Conservation (phyloP, 2,888 invertebrate genomes). For the Dolichopus griseipennis region DNA sequence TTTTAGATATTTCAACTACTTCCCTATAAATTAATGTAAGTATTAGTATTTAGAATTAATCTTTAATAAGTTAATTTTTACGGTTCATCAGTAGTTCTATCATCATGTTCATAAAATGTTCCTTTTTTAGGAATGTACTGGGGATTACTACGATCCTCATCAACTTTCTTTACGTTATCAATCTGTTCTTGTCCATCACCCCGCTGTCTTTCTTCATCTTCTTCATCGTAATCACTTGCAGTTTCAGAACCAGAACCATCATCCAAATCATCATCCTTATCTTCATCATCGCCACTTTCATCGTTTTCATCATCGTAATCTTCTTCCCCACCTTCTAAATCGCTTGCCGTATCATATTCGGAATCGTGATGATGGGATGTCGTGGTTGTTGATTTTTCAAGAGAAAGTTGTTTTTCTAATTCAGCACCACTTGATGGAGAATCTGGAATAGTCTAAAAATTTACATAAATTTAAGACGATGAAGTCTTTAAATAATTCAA, state of each 20-base stretch:
- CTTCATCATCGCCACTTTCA: constrained; percentile 26
- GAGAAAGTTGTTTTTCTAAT: constrained; percentile 37
- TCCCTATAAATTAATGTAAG: constrained; percentile 33
- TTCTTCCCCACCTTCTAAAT: constrained; percentile 34
- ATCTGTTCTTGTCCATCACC: constrained; percentile 58
- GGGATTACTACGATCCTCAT: constrained; percentile 92
- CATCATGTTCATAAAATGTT: constrained; percentile 94
- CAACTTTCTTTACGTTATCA: constrained; percentile 64
- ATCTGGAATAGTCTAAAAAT: neutral
- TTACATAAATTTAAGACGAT: too few species aligned
- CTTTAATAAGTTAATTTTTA: constrained; percentile 33
- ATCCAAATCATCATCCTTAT: constrained; percentile 11
- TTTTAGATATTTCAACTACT: constrained; percentile 27
- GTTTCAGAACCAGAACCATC: constrained; percentile 11
- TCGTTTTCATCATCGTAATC: constrained; percentile 31
- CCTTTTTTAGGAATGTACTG: constrained; percentile 95
- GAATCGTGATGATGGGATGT: constrained; percentile 43
- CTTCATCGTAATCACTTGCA: constrained; percentile 19
- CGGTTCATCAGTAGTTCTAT: constrained; percentile 67
- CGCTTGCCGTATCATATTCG: constrained; percentile 44
- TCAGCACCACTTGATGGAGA: constrained; percentile 21
- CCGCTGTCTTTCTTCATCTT: constrained; percentile 50
- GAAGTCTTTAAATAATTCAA: too few species aligned
- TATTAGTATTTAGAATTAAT: neutral
- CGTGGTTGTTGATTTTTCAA: constrained; percentile 38